Conservation (phyloP, 2,113 vertebrate species). For the Python bivittatus region DNA sequence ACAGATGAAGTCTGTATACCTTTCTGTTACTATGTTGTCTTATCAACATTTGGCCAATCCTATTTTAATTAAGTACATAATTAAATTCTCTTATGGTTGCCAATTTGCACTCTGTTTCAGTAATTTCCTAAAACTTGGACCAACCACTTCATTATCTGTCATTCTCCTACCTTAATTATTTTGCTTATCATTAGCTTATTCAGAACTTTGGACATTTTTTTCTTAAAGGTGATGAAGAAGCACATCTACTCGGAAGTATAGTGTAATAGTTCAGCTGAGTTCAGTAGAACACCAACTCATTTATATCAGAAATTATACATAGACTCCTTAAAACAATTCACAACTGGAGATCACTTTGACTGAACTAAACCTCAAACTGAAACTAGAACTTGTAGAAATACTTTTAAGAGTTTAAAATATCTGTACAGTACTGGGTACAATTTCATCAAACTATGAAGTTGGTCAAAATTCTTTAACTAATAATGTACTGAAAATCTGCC, state of each 20-base stretch:
- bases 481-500: background rate
- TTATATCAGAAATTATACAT: background rate
- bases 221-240: background rate
- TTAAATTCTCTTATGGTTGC: background rate
- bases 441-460: background rate
- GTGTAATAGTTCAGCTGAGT: background rate
- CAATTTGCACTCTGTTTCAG: slow-evolving; percentile 2
- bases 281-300: background rate
- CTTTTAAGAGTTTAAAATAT: background rate
- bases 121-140: slow-evolving; percentile 25
- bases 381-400: background rate
- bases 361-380: background rate
- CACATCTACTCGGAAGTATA: background rate
- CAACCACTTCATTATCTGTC: background rate
- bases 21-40: background rate
- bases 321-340: background rate
- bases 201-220: background rate
- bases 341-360: background rate
- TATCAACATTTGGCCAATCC: slow-evolving; percentile 37
- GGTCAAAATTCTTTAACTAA: background rate
- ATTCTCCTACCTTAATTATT: background rate
- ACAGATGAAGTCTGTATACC: background rate
- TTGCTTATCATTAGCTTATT: background rate
- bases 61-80: slow-evolving; percentile 31
- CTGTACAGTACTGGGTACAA: background rate